Evolutionary conservation across 1,140 invertebrate genomes (phyloP).

Genomic region (Solenopsis invicta): DNA sequence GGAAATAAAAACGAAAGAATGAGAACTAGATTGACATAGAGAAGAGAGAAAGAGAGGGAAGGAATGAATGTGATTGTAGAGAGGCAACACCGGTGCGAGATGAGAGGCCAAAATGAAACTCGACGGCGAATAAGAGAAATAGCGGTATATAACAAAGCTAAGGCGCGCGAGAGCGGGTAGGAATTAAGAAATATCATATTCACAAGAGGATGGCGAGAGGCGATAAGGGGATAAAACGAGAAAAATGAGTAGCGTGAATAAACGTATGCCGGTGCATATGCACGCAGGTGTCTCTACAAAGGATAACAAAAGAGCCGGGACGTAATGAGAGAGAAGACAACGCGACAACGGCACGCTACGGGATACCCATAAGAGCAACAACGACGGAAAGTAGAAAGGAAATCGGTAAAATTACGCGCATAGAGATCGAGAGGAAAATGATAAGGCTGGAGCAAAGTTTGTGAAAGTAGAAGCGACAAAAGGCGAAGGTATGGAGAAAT

Average conservation of each 20-base stretch:
- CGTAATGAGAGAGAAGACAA: constrained; percentile 53
- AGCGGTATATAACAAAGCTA: constrained; percentile 45
- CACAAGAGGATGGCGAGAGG: constrained; percentile 16
- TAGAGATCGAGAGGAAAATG: constrained; percentile 52
- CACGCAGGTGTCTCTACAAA: constrained; percentile 49
- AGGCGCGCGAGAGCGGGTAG: constrained; percentile 16
- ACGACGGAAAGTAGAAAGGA: constrained; percentile 19
- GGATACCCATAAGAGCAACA: constrained; percentile 36
- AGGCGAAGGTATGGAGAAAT: neutral
- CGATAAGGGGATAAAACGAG: constrained; percentile 57
- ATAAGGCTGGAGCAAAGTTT: constrained; percentile 36
- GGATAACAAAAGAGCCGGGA: constrained; percentile 53
- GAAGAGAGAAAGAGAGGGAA: neutral
- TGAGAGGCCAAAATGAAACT: constrained; percentile 23
- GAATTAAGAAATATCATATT: constrained; percentile 66
- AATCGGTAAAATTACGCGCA: constrained; percentile 53
- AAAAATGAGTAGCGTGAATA: constrained; percentile 55
- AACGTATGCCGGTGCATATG: constrained; percentile 50
- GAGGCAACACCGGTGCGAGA: constrained; percentile 1
- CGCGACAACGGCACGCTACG: constrained; percentile 9
- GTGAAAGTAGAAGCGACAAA: neutral
- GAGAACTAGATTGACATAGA: constrained; percentile 41
- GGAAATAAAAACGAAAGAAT: constrained; percentile 47
- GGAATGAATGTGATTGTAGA: neutral
- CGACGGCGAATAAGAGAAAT: constrained; percentile 43